phyloP scores from a whole-genome alignment of 2,888 invertebrate genomes.

The Diarsia brunnea region DNA sequence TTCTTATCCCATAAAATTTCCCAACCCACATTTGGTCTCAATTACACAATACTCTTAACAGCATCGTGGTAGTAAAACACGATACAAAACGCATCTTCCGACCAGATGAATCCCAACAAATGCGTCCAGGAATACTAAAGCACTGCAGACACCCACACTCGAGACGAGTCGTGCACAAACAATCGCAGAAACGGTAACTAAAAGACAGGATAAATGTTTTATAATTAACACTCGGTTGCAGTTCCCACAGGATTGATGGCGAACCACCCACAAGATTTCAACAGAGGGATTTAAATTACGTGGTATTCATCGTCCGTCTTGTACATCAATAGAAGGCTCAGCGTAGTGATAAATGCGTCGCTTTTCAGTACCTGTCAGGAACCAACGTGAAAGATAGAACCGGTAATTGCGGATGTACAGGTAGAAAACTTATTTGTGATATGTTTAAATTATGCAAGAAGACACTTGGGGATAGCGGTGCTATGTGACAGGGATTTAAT shows the following conservation, averaged over 20 bases:
- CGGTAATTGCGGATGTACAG: slow-evolving; percentile 75
- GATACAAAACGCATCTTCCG: slow-evolving; percentile 42
- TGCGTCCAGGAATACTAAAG: slow-evolving; percentile 50
- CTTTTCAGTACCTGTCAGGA: slow-evolving; percentile 80
- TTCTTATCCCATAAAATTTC: slow-evolving; percentile 6
- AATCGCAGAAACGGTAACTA: slow-evolving; percentile 69
- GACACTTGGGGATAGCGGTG: slow-evolving; percentile 44
- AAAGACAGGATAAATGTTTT: slow-evolving; percentile 76
- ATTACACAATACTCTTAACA: slow-evolving; percentile 28
- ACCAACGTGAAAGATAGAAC: slow-evolving; percentile 78
- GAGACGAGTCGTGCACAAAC: slow-evolving; percentile 62
- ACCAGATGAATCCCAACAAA: slow-evolving; percentile 41
- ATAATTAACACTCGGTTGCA: slow-evolving; percentile 77
- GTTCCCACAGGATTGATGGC: slow-evolving; percentile 78
- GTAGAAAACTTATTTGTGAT: slow-evolving; percentile 63
- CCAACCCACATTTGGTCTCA: slow-evolving; percentile 17
- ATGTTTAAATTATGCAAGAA: slow-evolving; percentile 64
- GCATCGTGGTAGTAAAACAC: slow-evolving; percentile 37
- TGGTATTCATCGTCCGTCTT: slow-evolving; percentile 81
- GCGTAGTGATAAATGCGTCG: slow-evolving; percentile 83
- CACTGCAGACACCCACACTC: slow-evolving; percentile 59
- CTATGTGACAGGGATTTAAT: slow-evolving; percentile 31
- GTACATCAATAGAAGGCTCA: slow-evolving; percentile 79
- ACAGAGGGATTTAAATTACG: slow-evolving; percentile 83
- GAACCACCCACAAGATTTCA: slow-evolving; percentile 79